phyloP scores from a whole-genome alignment of 1,140 invertebrate species.

The Scaptomyza pallida region DNA sequence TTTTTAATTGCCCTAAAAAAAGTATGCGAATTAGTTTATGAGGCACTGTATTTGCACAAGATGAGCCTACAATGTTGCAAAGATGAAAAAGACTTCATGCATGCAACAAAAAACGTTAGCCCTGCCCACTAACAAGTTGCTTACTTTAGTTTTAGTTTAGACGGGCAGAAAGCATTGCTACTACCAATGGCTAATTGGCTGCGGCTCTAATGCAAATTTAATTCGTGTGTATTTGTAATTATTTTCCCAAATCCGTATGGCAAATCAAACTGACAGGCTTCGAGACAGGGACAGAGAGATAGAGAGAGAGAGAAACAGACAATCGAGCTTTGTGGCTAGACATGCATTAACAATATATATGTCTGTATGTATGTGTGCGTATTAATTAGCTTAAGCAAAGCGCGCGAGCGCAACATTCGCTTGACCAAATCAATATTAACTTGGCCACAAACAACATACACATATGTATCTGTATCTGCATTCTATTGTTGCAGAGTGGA shows the following conservation, averaged over 20 bases:
- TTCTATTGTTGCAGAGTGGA: constrained; percentile 10
- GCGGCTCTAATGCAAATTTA: constrained; percentile 79
- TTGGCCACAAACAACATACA: constrained; percentile 26
- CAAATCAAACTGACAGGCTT: constrained; percentile 68
- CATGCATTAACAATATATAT: constrained; percentile 22
- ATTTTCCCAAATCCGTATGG: constrained; percentile 74
- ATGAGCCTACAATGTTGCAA: background rate
- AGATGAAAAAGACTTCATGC: too few relatives aligned
- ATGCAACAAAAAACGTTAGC: background rate
- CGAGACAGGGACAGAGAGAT: background rate
- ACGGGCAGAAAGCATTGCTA: constrained; percentile 4
- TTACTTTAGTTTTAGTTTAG: background rate
- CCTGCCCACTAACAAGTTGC: background rate
- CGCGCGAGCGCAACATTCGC: constrained; percentile 48
- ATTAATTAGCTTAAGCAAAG: constrained; percentile 76
- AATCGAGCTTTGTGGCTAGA: constrained; percentile 15
- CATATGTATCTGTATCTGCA: constrained; percentile 1
- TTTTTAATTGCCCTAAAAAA: constrained; percentile 39
- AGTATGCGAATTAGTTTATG: constrained; percentile 31
- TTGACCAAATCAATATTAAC: constrained; percentile 81
- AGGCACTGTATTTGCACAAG: constrained; percentile 17
- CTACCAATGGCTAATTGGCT: constrained; percentile 64
- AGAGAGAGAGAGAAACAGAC: background rate
- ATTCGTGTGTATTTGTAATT: constrained; percentile 79
- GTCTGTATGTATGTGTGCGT: constrained; percentile 8